A percentile compares a stretch with the other conserved stretches of the same genome.
Evolutionary conservation across 2,888 invertebrate genomes (phyloP).

Genomic region (Mesorhabditis spiculigera): DNA sequence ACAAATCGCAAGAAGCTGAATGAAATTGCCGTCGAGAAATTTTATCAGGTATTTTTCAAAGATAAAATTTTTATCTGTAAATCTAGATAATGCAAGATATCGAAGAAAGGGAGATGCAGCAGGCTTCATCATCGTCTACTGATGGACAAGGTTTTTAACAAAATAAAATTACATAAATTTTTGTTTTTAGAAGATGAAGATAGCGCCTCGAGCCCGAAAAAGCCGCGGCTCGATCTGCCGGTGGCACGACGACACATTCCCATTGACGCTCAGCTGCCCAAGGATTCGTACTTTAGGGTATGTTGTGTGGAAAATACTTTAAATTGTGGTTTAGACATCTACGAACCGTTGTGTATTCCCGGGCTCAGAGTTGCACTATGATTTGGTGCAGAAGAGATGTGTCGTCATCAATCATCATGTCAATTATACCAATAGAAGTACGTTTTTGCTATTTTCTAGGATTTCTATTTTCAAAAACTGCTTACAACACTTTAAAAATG

Average conservation of each 20-base stretch:
- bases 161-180: background rate
- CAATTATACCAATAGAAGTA: background rate
- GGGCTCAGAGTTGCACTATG: constrained; percentile 44
- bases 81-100: constrained; percentile 1
- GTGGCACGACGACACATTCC: constrained; percentile 24
- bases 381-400: constrained; percentile 23
- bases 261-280: constrained; percentile 24
- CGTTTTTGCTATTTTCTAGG: background rate
- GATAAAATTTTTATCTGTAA: background rate
- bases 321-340: constrained; percentile 29
- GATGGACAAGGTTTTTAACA: no score
- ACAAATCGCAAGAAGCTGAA: background rate
- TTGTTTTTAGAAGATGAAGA: constrained; percentile 7
- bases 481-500: no score
- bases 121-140: no score
- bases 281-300: constrained; percentile 29
- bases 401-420: background rate
- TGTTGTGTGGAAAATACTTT: background rate
- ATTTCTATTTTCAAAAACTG: no score
- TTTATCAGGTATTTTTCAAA: background rate
- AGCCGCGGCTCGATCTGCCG: constrained; percentile 14
- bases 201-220: constrained; percentile 17
- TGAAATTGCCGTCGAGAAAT: background rate
- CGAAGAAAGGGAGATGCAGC: constrained; percentile 4
- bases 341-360: constrained; percentile 43